These are phyloP conservation scores for Carabus problematicus DNA, from an alignment of 2,888 invertebrate species.

Conservation along the genomic window DNA sequence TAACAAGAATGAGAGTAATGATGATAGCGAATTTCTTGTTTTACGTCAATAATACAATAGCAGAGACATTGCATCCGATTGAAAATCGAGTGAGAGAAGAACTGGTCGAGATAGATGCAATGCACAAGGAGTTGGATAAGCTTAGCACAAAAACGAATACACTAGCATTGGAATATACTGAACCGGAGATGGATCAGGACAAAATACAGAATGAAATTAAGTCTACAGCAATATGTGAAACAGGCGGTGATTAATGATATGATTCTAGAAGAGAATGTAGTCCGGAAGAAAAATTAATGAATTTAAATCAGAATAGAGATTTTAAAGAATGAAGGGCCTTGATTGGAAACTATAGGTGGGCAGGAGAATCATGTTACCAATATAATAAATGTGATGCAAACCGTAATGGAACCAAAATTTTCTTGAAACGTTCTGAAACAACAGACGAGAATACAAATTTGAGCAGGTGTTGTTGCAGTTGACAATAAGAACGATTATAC, in stretches of 20 bases:
- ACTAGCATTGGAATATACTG: background rate
- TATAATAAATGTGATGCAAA: background rate
- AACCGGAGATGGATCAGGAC: background rate
- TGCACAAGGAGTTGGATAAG: background rate
- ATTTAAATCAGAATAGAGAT: background rate
- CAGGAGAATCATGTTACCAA: background rate
- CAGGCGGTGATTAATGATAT: background rate
- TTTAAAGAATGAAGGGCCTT: too few relatives aligned
- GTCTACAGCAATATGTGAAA: background rate
- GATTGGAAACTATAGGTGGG: too few relatives aligned
- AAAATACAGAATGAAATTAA: background rate
- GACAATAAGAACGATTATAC: too few relatives aligned
- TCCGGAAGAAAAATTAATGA: background rate
- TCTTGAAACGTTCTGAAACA: too few relatives aligned
- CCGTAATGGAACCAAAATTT: too few relatives aligned
- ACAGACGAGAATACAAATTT: too few relatives aligned
- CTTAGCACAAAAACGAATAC: conserved; percentile 7
- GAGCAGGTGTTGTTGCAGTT: too few relatives aligned
- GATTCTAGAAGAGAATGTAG: background rate
- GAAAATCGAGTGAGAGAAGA: background rate
- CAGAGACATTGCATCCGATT: background rate
- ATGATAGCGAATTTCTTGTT: conserved; percentile 10
- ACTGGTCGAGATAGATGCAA: too few relatives aligned
- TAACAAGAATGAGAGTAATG: background rate
- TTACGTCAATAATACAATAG: background rate